Conservation (phyloP, 2,113 vertebrate genomes). For the Nycticebus coucang region DNA sequence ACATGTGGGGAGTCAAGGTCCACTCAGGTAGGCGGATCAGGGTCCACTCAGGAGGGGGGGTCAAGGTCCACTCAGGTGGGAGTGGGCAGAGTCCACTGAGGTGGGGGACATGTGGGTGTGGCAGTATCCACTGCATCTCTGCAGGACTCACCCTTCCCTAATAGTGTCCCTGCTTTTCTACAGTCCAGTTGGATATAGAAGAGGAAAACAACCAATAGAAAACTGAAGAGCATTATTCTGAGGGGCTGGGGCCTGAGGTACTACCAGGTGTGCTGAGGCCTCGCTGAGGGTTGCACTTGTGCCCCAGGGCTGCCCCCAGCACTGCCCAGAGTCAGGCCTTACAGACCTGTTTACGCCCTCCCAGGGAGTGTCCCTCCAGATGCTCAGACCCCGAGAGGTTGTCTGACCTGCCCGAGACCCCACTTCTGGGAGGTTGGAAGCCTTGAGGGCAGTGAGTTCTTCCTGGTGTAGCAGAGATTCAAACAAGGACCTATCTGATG, state of each 20-base stretch:
- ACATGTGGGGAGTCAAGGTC: no score
- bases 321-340: background rate
- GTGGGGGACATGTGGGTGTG: no score
- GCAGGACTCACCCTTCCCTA: background rate
- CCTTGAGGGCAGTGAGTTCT: accelerated
- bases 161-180: background rate
- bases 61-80: no score
- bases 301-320: background rate
- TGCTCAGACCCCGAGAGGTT: accelerated
- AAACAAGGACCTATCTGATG: accelerated
- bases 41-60: no score
- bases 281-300: background rate
- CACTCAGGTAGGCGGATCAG: no score
- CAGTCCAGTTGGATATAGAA: background rate
- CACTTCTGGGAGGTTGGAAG: accelerated
- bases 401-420: accelerated
- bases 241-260: background rate
- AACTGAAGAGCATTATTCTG: background rate
- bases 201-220: background rate
- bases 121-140: background rate
- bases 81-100: no score
- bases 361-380: accelerated
- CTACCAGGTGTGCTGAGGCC: background rate
- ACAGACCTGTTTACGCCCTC: accelerated
- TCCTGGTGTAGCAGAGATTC: background rate